Conservation (phyloP, 1,140 invertebrate species). For the Aphelenchoides besseyi region DNA sequence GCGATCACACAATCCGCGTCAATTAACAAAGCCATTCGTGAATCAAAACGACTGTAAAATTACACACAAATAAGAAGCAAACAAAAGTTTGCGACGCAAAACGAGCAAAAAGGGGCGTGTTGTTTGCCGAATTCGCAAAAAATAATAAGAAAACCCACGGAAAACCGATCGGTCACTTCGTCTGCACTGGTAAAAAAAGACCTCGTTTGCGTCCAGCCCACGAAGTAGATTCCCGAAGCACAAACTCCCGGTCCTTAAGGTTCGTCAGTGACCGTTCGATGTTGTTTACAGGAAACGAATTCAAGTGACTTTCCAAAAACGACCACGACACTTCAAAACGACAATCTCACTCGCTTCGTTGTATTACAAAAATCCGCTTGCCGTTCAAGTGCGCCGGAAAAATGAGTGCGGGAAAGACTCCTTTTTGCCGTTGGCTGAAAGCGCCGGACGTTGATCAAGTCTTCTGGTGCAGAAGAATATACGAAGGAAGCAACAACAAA, state of each 20-base stretch:
- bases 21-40: background rate
- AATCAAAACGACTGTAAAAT: background rate
- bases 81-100: too few species aligned
- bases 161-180: background rate
- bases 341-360: background rate
- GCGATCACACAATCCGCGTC: too few species aligned
- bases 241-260: too few species aligned
- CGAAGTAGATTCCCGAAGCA: too few species aligned
- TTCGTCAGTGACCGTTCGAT: background rate
- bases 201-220: too few species aligned
- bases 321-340: too few species aligned
- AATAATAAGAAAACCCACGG: conserved; percentile 7
- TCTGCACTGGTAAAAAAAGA: background rate
- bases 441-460: conserved; percentile 1
- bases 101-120: background rate
- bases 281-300: conserved; percentile 7
- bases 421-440: background rate
- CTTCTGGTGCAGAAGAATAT: background rate
- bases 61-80: too few species aligned
- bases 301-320: too few species aligned
- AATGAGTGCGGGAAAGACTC: conserved; percentile 2
- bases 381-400: background rate
- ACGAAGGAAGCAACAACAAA: background rate
- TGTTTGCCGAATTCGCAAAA: background rate
- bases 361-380: background rate